Percentiles rank a stretch among this genome's conserved stretches.
phyloP scores from a whole-genome alignment of 2,113 vertebrate species.

The Bathybates hornii region DNA sequence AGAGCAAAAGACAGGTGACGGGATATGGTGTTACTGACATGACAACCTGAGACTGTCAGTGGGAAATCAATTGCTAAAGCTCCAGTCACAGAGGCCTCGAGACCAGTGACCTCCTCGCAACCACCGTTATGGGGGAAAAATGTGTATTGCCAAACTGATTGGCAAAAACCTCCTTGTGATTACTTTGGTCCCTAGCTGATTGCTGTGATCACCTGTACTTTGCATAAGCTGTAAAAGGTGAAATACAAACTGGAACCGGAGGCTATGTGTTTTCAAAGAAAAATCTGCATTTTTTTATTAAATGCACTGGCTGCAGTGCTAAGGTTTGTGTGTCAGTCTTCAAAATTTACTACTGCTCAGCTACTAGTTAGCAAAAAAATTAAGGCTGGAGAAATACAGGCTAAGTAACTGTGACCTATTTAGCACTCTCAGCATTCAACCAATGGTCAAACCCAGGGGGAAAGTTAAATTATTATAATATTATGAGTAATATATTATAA shows the following conservation, averaged over 20 bases:
- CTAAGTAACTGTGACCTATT: constrained; percentile 6
- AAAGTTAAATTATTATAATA: neutral
- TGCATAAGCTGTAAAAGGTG: neutral
- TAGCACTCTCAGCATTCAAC: neutral
- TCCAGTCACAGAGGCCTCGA: neutral
- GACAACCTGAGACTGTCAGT: neutral
- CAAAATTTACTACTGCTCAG: neutral
- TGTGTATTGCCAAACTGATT: neutral
- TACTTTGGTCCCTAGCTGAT: neutral
- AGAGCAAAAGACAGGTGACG: neutral
- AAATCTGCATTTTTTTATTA: neutral
- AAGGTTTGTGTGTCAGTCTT: neutral
- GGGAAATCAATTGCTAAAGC: neutral
- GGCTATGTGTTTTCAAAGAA: neutral
- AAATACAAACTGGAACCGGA: neutral
- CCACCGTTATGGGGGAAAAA: accelerated
- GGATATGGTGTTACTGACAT: neutral
- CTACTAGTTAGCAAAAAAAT: neutral
- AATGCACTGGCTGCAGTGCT: neutral
- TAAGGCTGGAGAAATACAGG: neutral
- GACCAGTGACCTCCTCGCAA: neutral
- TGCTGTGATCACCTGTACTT: neutral
- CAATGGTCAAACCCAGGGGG: neutral
- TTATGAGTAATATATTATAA: neutral
- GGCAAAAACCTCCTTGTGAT: neutral